Base-by-base conservation (phyloP, 2,797 vertebrate genomes). In the Lophotriccus pileatus region DNA sequence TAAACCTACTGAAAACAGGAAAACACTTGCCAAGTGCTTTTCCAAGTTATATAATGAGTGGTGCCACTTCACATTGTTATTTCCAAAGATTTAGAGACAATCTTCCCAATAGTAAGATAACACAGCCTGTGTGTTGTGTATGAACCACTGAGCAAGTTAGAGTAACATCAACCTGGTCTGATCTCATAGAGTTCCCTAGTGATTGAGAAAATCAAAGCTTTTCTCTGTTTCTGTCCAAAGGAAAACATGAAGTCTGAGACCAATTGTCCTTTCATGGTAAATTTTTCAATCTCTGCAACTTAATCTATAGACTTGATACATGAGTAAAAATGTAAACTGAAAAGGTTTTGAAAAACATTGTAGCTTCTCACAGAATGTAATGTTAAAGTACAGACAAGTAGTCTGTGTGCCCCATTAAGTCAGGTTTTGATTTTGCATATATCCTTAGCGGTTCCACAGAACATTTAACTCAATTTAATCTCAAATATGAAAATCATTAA, bases 401-500 rank as follows among this genome's bases (percentile, higher is more conserved):
- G 22, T 52, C n/a, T 63, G 37, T 28, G 14, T 68, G 53, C 12
- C 27, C 36, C 13, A 47, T 55, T 76, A 86, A 70, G 43, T 67
- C 44, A 86, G 3, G 19, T 28, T 87, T 75, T 69, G 49, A 92
- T 94, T 94, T 90, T 96, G 47, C 37, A 43, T 87, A 63, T 90
- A 49, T 87, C 70, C 62, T 73, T 62, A 93, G 46, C n/a, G 90
- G 66, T 79, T 94, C 81, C 74, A 60, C 46, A 76, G 83, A 91
- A 69, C 62, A 93, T 34, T 94, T 92, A 96, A 78, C 76, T 86
- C n/a, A 85, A 89, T 90, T 95, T 96, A 94, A 78, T 74, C 75
- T 27, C 81, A 87, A 74, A 93, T 10, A 12, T 89, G 83, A 80
- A 72, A 96, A 84, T 56, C 17, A 24, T 9, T 8, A 94, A 85